These are phyloP conservation scores for Catocala nupta DNA, from an alignment of 2,888 invertebrate species.

Conservation along the genomic window DNA sequence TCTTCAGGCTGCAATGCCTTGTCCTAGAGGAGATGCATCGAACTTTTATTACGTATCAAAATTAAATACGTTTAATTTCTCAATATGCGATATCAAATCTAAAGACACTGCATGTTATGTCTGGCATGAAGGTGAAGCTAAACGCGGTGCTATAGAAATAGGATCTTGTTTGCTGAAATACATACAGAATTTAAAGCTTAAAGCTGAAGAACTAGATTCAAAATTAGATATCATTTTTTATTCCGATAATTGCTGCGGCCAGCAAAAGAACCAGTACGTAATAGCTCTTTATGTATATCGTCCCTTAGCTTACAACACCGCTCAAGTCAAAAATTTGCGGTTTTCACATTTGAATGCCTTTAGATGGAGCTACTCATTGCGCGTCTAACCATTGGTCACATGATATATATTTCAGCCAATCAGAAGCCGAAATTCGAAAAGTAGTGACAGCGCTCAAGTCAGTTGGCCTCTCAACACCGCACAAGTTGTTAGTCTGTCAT, in stretches of 20 bases:
- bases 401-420: too few relatives aligned
- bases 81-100: conserved; percentile 4
- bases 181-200: background rate
- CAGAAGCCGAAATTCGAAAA: too few relatives aligned
- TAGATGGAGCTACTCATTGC: too few relatives aligned
- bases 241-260: conserved; percentile 30
- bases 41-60: conserved; percentile 40
- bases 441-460: too few relatives aligned
- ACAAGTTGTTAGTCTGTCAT: too few relatives aligned
- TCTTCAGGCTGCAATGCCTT: conserved; percentile 41
- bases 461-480: too few relatives aligned
- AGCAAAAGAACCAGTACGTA: conserved; percentile 15
- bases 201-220: background rate
- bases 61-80: conserved; percentile 39
- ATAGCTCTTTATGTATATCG: background rate
- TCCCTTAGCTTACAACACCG: too few relatives aligned
- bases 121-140: conserved; percentile 14
- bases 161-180: background rate
- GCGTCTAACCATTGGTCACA: too few relatives aligned
- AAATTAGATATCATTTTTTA: conserved; percentile 21
- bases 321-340: too few relatives aligned
- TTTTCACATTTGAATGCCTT: too few relatives aligned
- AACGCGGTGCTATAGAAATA: background rate
- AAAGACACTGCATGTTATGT: conserved; percentile 8
- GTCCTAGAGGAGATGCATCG: conserved; percentile 31